Evolutionary conservation across 1,140 invertebrate genomes (phyloP), one percentile per base, ranked within the genome.

Genomic region (Plutomurus gul): DNA sequence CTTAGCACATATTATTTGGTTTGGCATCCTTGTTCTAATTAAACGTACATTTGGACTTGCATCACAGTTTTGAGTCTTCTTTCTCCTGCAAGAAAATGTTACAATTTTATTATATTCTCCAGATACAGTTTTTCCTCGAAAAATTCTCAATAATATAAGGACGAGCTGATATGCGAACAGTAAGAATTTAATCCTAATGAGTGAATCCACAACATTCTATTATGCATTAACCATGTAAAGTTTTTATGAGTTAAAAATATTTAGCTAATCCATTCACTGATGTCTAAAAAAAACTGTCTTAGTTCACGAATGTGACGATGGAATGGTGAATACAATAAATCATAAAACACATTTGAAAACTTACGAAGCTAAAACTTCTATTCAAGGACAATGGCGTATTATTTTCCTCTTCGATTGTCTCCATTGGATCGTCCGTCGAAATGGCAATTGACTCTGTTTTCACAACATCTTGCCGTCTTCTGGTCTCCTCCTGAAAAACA

Each of bases 341-440:
- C n/a, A n/a, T n/a, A n/a, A n/a, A n/a, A n/a, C n/a, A 39, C n/a
- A 39, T 2, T 4, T 1, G 25, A 40, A 8, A 13, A 80, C 82
- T 83, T 83, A 84, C 84, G 78, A 84, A 84, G 75, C 83, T 84
- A 76, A 84, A 84, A 73, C 83, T 84, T 49, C 82, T 70, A 47
- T 84, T 81, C 20, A 83, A 73, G 1, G 82, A 84, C 36, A 79
- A 76, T 11, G 84, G 84, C 27, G 84, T 85, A 56, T 83, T 83
- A 33, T 84, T 84, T 76, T 85, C 84, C 73, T 85, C 84, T 70
- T 82, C 82, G 51, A 85, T 85, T 16, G 84, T 84, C 51, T 84
- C 84, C 84, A 85, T 85, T 18, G 77, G 37, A 60, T 84, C 84
- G 16, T 84, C 84, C 13, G 82, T 83, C 1, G 80, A 79, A 76